Evolutionary conservation across 1,140 invertebrate species (phyloP).

Genomic region (Monomorium pharaonis): DNA sequence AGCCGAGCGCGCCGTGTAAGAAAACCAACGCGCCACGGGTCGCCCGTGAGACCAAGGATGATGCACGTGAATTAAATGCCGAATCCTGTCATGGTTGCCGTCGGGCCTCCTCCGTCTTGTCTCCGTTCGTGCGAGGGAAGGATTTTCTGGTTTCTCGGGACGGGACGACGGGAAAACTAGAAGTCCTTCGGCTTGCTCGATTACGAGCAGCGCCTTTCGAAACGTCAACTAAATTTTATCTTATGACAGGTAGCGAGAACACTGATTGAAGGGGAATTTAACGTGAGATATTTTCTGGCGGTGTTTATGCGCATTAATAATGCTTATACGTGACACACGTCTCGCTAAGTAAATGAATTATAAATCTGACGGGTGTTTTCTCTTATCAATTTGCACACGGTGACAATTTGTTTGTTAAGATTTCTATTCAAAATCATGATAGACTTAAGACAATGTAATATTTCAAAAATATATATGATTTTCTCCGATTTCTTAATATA

Average conservation of each 20-base stretch:
- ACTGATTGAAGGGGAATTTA: neutral
- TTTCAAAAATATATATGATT: too few species aligned
- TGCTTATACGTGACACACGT: neutral
- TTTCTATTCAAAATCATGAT: too few species aligned
- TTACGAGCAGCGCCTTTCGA: neutral
- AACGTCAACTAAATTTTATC: neutral
- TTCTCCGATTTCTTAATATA: too few species aligned
- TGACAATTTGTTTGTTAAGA: too few species aligned
- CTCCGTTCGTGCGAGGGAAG: neutral
- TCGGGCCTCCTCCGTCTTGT: neutral
- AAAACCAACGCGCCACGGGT: conserved; percentile 12
- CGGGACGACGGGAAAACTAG: neutral
- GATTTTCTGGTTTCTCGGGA: neutral
- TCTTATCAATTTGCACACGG: too few species aligned
- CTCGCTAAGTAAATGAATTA: neutral
- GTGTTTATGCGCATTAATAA: neutral
- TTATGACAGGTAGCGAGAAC: neutral
- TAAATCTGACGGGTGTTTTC: neutral
- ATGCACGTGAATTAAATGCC: conserved; percentile 32
- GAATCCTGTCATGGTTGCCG: conserved; percentile 35
- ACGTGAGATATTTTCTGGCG: neutral
- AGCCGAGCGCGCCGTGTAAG: conserved; percentile 38
- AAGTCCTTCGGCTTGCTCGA: neutral
- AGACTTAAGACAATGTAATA: too few species aligned
- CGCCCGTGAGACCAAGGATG: conserved; percentile 41